These are phyloP conservation scores for Pagetopsis macropterus DNA, from an alignment of 2,797 vertebrate genomes.

Conservation along the genomic window DNA sequence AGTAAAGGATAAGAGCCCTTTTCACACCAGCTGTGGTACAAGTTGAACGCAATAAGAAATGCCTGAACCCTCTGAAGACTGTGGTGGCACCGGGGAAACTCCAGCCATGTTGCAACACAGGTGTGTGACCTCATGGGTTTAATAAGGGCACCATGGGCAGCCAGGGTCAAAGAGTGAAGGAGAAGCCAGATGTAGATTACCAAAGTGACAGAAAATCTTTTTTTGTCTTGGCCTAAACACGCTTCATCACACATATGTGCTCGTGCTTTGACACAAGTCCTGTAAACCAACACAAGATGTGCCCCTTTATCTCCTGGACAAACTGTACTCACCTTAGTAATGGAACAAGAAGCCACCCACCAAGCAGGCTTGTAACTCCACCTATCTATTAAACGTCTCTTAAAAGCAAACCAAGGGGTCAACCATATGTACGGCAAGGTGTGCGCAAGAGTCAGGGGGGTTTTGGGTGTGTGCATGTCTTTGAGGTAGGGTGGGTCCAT, in stretches of 20 bases:
- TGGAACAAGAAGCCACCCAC: constrained; percentile 51
- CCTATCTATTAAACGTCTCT: constrained; percentile 56
- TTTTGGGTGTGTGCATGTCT: constrained; percentile 14
- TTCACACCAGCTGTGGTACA: constrained; percentile 42
- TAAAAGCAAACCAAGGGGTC: constrained; percentile 48
- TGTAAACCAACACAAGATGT: neutral
- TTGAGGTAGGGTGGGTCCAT: constrained; percentile 9
- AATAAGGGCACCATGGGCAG: constrained; percentile 46
- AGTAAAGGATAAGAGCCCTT: constrained; percentile 46
- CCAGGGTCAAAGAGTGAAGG: constrained; percentile 42
- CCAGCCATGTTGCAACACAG: constrained; percentile 41
- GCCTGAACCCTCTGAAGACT: constrained; percentile 8
- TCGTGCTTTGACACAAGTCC: neutral
- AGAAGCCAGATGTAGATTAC: constrained; percentile 55
- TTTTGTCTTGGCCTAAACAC: neutral
- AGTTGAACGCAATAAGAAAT: constrained; percentile 24
- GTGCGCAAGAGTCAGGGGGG: constrained; percentile 2
- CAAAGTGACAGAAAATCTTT: constrained; percentile 30
- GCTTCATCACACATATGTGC: neutral
- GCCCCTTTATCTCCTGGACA: neutral
- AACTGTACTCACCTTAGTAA: constrained; percentile 8
- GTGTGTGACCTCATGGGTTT: constrained; percentile 64
- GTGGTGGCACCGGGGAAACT: constrained; percentile 21
- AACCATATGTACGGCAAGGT: constrained; percentile 34
- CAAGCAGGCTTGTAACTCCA: constrained; percentile 36